Base-by-base conservation (phyloP, 2,888 invertebrate species). In the Philopedon plagiatum region DNA sequence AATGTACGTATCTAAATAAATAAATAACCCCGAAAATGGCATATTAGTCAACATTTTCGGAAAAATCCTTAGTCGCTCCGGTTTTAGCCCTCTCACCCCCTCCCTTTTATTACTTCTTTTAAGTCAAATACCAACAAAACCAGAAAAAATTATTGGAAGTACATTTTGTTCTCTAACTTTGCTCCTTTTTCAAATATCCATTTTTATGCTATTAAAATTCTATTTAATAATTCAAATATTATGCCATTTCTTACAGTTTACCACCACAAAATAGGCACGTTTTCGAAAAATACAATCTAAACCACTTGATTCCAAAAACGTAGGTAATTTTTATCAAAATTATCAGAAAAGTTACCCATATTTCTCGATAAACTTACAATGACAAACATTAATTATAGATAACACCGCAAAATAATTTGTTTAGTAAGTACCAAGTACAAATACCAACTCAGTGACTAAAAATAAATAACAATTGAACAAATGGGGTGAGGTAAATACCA, bases 311-410 rank as follows among this genome's bases (percentile, higher is more conserved):
- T 29, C 11, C 11, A 2, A 21, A 13, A 51, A 26, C 2, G 5
- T 51, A 51, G 49, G 49, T 51, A 51, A 26, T 7, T 13, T 26
- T 51, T 51, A 51, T 51, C 49, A 51, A 51, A 51, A 51, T 51
- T 51, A 26, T 51, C 49, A 51, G 49, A 51, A 51, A 26, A 13
- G 13, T 51, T 26, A 23, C n/a, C 26, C 13, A 8, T 13, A 13
- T n/a, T 26, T 13, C 4, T 2, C 19, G 49, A 26, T 13, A 39
- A 39, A 13, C 4, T 29, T 29, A 29, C 4, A 7, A 41, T 44
- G 44, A 18, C 44, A 7, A 44, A 19, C 21, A 21, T 7, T 11
- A 44, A 15, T 19, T 56, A 9, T 2, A 15, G 57, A 58, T 58
- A 58, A 58, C 9, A 39, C 37, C 9, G 5, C 57, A 39, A 21